Evolutionary conservation across 2,797 vertebrate species (phyloP).

Genomic region (Aythya fuligula): DNA sequence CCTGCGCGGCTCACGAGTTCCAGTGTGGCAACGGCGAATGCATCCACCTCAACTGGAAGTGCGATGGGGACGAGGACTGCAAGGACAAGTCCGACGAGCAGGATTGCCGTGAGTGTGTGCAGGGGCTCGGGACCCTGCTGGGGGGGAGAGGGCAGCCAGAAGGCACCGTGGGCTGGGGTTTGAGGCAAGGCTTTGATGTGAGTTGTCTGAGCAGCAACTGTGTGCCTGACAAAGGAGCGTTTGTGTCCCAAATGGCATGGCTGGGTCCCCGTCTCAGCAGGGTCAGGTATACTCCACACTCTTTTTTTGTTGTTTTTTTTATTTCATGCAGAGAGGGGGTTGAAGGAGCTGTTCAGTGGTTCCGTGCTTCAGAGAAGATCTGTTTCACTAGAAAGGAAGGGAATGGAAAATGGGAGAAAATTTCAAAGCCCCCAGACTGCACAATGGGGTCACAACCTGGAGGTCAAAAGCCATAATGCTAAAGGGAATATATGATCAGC

Average conservation of each 20-base stretch:
- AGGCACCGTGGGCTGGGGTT: not conserved
- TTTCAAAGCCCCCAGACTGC: constrained; percentile 41
- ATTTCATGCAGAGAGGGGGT: not conserved
- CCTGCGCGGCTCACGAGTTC: constrained; percentile 88
- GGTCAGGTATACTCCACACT: not conserved
- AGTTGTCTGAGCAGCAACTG: not conserved
- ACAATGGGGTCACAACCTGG: constrained; percentile 1
- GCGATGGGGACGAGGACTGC: constrained; percentile 95
- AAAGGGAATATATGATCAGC: constrained; percentile 57
- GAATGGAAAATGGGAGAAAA: not conserved
- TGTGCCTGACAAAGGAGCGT: not conserved
- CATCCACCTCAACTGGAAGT: constrained; percentile 92
- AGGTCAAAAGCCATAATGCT: constrained; percentile 15
- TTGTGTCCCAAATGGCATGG: not conserved
- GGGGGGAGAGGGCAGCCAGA: not conserved
- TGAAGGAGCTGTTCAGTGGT: not conserved
- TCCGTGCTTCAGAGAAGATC: not conserved
- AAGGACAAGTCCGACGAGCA: constrained; percentile 97
- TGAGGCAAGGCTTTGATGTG: not conserved
- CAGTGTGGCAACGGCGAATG: constrained; percentile 92
- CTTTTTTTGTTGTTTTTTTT: constrained; percentile 1
- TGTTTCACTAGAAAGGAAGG: constrained; percentile 16
- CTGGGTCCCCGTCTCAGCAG: not conserved
- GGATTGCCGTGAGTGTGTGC: constrained; percentile 89
- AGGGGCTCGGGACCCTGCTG: not conserved